Percentiles rank a stretch among this genome's conserved stretches.
Evolutionary conservation across 2,797 vertebrate genomes (phyloP).

Genomic region (Etheostoma perlongum): DNA sequence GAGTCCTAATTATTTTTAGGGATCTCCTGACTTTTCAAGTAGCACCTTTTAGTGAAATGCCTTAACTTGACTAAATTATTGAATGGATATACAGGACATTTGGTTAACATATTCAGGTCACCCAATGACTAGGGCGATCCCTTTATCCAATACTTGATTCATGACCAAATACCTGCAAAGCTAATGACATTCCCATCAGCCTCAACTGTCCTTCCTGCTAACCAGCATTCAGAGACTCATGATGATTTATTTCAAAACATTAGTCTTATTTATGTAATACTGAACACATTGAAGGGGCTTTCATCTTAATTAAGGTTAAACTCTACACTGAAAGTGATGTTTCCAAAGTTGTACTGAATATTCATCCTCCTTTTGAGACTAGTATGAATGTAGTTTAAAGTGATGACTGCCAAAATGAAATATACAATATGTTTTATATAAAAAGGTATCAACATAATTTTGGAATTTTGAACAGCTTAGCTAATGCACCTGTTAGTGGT

Average conservation of each 20-base stretch:
- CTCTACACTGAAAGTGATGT: constrained; percentile 25
- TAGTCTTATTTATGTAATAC: constrained; percentile 19
- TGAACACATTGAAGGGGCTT: constrained; percentile 48
- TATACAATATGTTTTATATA: constrained; percentile 60
- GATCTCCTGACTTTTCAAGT: neutral
- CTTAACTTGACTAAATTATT: neutral
- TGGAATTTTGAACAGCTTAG: constrained; percentile 31
- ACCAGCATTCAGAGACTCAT: neutral
- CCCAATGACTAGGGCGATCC: too few relatives aligned
- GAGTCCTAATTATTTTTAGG: neutral
- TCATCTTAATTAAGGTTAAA: constrained; percentile 24
- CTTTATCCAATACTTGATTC: too few relatives aligned
- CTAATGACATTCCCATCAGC: too few relatives aligned
- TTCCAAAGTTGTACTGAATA: constrained; percentile 52
- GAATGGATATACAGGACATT: too few relatives aligned
- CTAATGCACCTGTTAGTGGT: constrained; percentile 17
- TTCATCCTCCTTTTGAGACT: constrained; percentile 47
- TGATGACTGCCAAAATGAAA: constrained; percentile 74
- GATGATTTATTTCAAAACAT: constrained; percentile 16
- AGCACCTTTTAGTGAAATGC: neutral
- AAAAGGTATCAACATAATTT: constrained; percentile 41
- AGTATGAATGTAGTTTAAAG: constrained; percentile 69
- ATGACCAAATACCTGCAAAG: too few relatives aligned
- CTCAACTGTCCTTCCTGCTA: too few relatives aligned
- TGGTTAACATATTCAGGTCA: too few relatives aligned